Base-by-base conservation (phyloP, 2,113 vertebrate genomes). In the Rafetus swinhoei region DNA sequence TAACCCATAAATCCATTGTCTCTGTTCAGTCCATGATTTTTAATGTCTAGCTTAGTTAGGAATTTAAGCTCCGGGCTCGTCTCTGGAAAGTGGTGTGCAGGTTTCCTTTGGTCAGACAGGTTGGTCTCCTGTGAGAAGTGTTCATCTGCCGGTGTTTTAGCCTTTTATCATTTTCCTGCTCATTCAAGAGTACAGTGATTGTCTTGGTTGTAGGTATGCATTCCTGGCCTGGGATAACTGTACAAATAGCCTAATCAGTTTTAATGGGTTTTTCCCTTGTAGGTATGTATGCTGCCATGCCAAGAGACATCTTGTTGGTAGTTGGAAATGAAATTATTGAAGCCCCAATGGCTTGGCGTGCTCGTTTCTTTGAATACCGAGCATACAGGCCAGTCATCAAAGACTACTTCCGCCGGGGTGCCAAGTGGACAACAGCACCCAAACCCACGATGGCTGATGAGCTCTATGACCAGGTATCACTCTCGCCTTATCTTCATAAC, bases 211-310 rank as follows among this genome's bases (percentile, higher is more conserved):
- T 50, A 83, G 83, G 79, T 65, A 3, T 79, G 29, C 59, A 32
- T 88, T 12, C 15, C 56, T 81, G 76, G 85, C 39, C 22, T 82
- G n/a, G 4, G 32, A 35, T 69, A 35, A 69, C 39, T 50, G 16
- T 80, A 22, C 27, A 85, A 32, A 7, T 11, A 77, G n/a, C 13
- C 86, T 88, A 88, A 85, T 85, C 69, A 9, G 35, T 22, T 79
- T 39, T 79, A 53, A 79, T 25, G 81, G 7, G 77, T 56, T 56
- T 92, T 88, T 92, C 81, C 57, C 85, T 94, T 92, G 39, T 72
- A 99, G 99, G 99, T 94, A 98, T 99, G 98, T 99, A 99, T n/a
- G 98, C 98, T 69, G 99, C 99, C 29, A 99, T 99, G 99, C 99
- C 99, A 15, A 98, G 99, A 96, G 99, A 99, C 97, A 99, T 99